Base-by-base conservation (phyloP, 2,797 vertebrate genomes). In the Graptemys geographica region DNA sequence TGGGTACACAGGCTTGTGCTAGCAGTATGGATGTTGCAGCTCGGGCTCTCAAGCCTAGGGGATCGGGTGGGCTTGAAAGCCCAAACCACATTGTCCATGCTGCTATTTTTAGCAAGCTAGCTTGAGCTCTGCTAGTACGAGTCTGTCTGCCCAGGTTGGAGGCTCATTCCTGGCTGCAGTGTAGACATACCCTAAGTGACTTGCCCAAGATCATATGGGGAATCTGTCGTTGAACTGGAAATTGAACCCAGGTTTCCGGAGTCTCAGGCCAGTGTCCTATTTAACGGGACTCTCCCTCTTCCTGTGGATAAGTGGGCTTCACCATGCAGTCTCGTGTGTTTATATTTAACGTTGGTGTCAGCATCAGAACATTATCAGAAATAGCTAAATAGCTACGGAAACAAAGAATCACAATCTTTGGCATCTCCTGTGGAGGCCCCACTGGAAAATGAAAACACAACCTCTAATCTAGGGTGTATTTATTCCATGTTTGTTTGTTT, bases 401-500 rank as follows among this genome's bases (percentile, higher is more conserved):
- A 13, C 5, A 2, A 1, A 13, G 51, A 0, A 65, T 13, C 16
- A 28, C 62, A 79, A 33, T 52, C 15, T 37, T 23, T 44, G 33
- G 53, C 52, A 57, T 12, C 4, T 44, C 74, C 37, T 57, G 0
- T 33, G 18, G 25, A 78, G 25, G 10, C 19, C 4, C 62, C 65
- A 53, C 47, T 49, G 41, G 12, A 33, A 88, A 72, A 18, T 12
- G 69, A 87, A n/a, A 10, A 52, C 53, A 69, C 37, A 65, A 25
- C 6, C 78, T 49, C 8, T 4, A 4, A 5, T 28, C n/a, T 83
- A 87, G 52, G 8, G 44, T 49, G n/a, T 62, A 4, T 0, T 0
- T 65, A 65, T 79, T 10, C 5, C 53, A 1, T 62, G 49, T 44
- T 31, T 49, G 49, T 44, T 31, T 49, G 11, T 74, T 65, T 79